Percentiles rank a stretch among this genome's conserved stretches.
phyloP scores from a whole-genome alignment of 1,140 invertebrate genomes.

The Eueides isabella region DNA sequence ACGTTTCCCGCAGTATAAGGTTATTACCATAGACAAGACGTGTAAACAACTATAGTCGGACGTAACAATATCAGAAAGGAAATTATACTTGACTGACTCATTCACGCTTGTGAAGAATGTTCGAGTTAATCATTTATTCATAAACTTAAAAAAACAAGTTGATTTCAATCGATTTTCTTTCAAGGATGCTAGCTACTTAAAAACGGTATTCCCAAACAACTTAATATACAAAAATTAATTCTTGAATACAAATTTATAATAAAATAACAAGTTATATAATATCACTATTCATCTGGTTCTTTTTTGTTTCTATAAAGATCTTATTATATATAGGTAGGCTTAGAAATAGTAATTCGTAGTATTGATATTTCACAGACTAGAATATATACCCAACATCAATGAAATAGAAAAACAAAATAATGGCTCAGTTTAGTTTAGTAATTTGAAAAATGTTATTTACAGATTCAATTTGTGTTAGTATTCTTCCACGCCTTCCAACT shows the following conservation, averaged over 20 bases:
- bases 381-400: background rate
- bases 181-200: background rate
- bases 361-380: background rate
- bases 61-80: slow-evolving; percentile 23
- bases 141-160: background rate
- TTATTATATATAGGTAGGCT: background rate
- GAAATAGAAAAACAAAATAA: background rate
- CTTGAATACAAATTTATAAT: background rate
- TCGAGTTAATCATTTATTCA: slow-evolving; percentile 16
- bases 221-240: background rate
- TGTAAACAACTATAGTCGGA: slow-evolving; percentile 17
- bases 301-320: background rate
- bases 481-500: slow-evolving; percentile 92
- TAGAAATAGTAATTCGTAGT: background rate
- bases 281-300: background rate
- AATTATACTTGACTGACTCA: slow-evolving; percentile 23
- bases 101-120: slow-evolving; percentile 19
- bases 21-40: slow-evolving; percentile 29
- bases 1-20: slow-evolving; percentile 26
- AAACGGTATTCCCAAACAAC: background rate
- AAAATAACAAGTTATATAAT: background rate
- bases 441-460: slow-evolving; percentile 15
- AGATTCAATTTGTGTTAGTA: slow-evolving; percentile 73
- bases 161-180: background rate
- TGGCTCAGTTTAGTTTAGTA: background rate